Base-by-base conservation (phyloP, 2,797 vertebrate genomes). In the Rhinophrynus dorsalis region DNA sequence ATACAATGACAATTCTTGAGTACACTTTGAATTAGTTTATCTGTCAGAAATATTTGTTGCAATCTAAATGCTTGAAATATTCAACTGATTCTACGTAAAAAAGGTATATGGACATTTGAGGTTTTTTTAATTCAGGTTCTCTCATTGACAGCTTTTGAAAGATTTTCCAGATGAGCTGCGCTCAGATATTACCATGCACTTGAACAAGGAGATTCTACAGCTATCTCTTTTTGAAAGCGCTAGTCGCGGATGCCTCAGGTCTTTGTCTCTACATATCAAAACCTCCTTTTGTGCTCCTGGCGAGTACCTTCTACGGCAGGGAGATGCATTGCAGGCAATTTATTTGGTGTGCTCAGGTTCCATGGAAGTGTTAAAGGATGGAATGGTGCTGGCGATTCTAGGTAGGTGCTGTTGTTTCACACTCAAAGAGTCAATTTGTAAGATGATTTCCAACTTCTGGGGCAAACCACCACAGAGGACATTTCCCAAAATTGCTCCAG, bases 161-260 rank as follows among this genome's bases (percentile, higher is more conserved):
- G 96, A 98, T 83, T 99, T 99, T 80, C 97, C 97, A 0, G 97
- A 98, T 0, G 97, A 99, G 85, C 83, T 99, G 76, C 94, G 95
- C 55, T 98, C 96, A 4, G 97, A 98, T 85, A 99, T 98, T 86
- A 96, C 95, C 77, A 98, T 97, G 96, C 92, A 99, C 85, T 89
- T 99, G 83, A 99, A 99, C 86, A 98, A 98, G 88, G 97, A 98
- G 85, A 97, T 99, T 84, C 86, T 99, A 65, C 95, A 98, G 84
- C 85, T 98, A 82, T 94, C 96, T 1, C 89, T 98, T 64, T 99
- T 99, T 0, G 93, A 93, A 77, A 94, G 94, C 13, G 94, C 96
- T 83, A 99, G 97, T 74, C 93, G 94, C 0, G 97, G 97, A 68
- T 99, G 96, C 84, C 92, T 98, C 83, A 93, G 97, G 84, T 98